Percentiles rank a stretch among this genome's conserved stretches.
Evolutionary conservation across 2,113 vertebrate species (phyloP).

Genomic region (Cephalopterus ornatus): DNA sequence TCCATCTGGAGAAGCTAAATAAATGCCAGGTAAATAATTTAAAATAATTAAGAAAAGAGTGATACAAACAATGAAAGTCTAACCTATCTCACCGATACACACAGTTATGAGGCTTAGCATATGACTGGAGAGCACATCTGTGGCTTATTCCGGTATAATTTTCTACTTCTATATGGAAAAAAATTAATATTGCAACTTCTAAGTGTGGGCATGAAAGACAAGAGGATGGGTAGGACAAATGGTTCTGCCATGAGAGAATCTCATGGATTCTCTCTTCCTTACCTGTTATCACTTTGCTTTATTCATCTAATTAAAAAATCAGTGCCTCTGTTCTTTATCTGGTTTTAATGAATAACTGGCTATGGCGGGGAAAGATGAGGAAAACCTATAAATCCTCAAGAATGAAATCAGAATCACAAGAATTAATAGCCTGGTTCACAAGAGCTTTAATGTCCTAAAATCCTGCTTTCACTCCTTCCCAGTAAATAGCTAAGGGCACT

Average conservation of each 20-base stretch:
- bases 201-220: background rate
- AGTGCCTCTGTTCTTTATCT: background rate
- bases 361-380: background rate
- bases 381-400: background rate
- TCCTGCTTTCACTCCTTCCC: background rate
- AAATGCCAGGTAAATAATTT: background rate
- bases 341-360: background rate
- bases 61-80: background rate
- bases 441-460: background rate
- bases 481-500: constrained; percentile 45
- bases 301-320: background rate
- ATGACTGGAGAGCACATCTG: background rate
- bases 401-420: constrained; percentile 10
- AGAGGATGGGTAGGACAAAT: background rate
- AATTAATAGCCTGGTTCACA: constrained; percentile 19
- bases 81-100: background rate
- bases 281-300: background rate
- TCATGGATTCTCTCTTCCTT: background rate
- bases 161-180: background rate
- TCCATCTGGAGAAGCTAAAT: background rate
- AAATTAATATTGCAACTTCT: background rate
- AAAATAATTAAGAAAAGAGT: background rate
- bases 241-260: background rate
- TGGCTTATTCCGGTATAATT: background rate
- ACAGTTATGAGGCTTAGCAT: background rate